phyloP scores from a whole-genome alignment of 2,888 invertebrate genomes.

The Caenorhabditis sp. region DNA sequence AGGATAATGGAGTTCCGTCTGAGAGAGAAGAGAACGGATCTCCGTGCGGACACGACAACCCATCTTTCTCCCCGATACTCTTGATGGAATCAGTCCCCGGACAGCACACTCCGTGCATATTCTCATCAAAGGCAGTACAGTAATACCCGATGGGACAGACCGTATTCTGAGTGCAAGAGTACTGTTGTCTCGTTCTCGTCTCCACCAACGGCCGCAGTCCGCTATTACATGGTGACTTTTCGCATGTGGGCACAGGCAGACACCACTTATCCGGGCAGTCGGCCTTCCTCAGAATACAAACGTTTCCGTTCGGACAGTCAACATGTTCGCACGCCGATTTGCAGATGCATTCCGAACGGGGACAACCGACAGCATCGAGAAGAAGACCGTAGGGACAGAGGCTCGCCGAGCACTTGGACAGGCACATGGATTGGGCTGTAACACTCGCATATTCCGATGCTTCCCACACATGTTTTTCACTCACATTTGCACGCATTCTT shows the following conservation, averaged over 20 bases:
- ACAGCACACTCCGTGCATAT: constrained; percentile 69
- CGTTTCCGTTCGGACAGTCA: constrained; percentile 51
- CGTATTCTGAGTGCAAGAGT: constrained; percentile 59
- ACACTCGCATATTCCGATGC: not conserved
- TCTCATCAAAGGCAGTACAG: constrained; percentile 66
- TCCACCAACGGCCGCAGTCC: constrained; percentile 61
- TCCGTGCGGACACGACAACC: constrained; percentile 67
- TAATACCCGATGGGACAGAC: constrained; percentile 68
- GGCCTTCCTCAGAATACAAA: constrained; percentile 64
- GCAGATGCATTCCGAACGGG: constrained; percentile 60
- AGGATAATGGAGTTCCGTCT: constrained; percentile 65
- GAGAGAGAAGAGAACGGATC: constrained; percentile 65
- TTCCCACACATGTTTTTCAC: constrained; percentile 22
- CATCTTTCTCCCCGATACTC: constrained; percentile 46
- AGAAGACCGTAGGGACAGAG: constrained; percentile 60
- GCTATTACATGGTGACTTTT: constrained; percentile 52
- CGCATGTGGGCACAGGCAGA: constrained; percentile 69
- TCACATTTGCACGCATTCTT: constrained; percentile 55
- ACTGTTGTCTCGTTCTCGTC: constrained; percentile 60
- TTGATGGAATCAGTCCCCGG: constrained; percentile 58
- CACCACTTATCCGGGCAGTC: constrained; percentile 63
- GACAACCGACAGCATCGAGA: constrained; percentile 63
- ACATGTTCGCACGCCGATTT: constrained; percentile 62
- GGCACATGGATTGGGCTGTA: constrained; percentile 49
- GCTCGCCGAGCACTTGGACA: constrained; percentile 48